Percentiles rank a stretch among this genome's conserved stretches.
Conservation (phyloP, 2,888 invertebrate genomes). For the Cacoxenus indagator region DNA sequence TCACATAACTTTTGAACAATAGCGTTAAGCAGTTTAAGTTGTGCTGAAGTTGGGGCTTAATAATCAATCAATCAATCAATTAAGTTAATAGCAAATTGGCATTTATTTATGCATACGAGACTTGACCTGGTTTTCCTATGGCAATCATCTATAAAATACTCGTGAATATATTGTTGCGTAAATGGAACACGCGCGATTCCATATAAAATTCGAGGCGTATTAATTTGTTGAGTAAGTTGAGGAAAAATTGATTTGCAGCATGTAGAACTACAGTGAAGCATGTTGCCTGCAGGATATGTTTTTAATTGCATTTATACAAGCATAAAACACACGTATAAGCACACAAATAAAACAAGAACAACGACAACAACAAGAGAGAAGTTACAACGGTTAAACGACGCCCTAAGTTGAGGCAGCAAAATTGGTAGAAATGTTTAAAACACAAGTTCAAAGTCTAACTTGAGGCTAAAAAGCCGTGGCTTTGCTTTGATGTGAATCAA, state of each 20-base stretch:
- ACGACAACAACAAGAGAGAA: conserved; percentile 35
- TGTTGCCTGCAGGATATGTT: conserved; percentile 47
- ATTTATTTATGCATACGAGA: not conserved
- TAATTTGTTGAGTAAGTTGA: not conserved
- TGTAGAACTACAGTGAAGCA: not conserved
- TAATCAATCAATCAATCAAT: conserved; percentile 2
- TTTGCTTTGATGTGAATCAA: conserved; percentile 51
- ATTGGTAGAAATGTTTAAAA: not conserved
- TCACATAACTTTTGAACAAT: too few species aligned
- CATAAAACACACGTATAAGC: not conserved
- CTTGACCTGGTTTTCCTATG: not conserved
- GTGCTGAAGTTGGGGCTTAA: not conserved
- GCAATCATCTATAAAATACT: too few species aligned
- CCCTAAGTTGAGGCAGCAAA: not conserved
- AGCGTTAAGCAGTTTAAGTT: not conserved
- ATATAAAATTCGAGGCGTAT: too few species aligned
- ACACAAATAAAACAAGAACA: conserved; percentile 38
- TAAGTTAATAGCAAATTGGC: not conserved
- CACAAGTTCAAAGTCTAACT: conserved; percentile 56
- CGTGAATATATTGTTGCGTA: too few species aligned
- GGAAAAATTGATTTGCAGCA: not conserved
- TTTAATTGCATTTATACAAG: conserved; percentile 52
- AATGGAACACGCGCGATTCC: too few species aligned
- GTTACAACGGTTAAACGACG: not conserved
- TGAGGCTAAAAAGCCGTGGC: conserved; percentile 40